Conservation (phyloP, 1,140 invertebrate genomes). For the Formica exsecta region DNA sequence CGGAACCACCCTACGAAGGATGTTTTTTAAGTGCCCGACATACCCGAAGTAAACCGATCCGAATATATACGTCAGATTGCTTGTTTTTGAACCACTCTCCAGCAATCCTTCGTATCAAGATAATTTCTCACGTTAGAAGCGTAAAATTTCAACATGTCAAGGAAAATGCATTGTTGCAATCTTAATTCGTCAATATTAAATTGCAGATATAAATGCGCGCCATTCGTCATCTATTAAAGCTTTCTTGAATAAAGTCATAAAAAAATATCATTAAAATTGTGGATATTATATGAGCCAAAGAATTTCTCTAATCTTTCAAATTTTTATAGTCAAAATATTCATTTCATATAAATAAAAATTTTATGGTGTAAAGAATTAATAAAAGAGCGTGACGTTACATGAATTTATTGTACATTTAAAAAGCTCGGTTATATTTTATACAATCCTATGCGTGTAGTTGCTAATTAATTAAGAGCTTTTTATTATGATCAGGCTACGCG, state of each 20-base stretch:
- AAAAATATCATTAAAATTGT: background rate
- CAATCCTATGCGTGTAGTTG: background rate
- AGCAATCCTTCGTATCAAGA: constrained; percentile 59
- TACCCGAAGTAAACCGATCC: constrained; percentile 36
- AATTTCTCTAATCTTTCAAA: background rate
- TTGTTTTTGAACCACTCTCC: constrained; percentile 35
- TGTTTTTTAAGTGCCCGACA: constrained; percentile 58
- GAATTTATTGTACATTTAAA: constrained; percentile 6
- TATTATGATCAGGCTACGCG: constrained; percentile 37
- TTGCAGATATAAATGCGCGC: constrained; percentile 38
- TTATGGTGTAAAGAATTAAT: background rate
- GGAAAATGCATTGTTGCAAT: constrained; percentile 38
- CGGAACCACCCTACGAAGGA: background rate
- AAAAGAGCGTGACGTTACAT: background rate
- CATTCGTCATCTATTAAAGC: constrained; percentile 38
- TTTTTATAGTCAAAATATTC: background rate
- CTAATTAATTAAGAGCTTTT: constrained; percentile 59
- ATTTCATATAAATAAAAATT: background rate
- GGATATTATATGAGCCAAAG: background rate
- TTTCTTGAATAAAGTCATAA: background rate
- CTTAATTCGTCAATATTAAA: constrained; percentile 29
- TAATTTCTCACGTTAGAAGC: constrained; percentile 59
- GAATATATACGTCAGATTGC: constrained; percentile 29
- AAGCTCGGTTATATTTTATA: background rate
- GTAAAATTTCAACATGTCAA: constrained; percentile 52